These are phyloP conservation scores for Strigops habroptila DNA, from an alignment of 2,113 vertebrate genomes.

Conservation along the genomic window DNA sequence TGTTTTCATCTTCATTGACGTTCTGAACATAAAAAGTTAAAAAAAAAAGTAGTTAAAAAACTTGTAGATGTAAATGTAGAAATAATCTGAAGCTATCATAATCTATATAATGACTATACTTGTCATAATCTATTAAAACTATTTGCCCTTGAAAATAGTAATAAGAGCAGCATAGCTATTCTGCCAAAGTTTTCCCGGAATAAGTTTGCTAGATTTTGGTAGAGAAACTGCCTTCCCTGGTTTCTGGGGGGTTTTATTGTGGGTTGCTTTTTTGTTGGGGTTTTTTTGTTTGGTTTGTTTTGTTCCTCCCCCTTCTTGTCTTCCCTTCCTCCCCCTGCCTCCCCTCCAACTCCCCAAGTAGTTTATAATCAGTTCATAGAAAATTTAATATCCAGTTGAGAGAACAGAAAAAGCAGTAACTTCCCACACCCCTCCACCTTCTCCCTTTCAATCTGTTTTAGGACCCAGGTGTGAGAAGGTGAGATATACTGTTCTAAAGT, in stretches of 20 bases:
- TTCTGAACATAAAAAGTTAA: background rate
- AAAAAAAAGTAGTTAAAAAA: background rate
- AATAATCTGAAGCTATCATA: background rate
- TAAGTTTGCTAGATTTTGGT: background rate
- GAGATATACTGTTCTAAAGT: background rate
- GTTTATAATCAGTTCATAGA: background rate
- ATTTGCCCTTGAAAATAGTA: background rate
- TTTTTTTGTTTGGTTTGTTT: background rate
- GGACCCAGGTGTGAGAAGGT: background rate
- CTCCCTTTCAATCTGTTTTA: background rate
- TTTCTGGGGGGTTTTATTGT: background rate
- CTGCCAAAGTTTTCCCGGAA: background rate
- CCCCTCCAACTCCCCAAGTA: background rate
- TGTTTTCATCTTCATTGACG: background rate
- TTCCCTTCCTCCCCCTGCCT: background rate
- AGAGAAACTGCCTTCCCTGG: background rate
- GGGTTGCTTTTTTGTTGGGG: background rate
- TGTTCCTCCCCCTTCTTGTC: background rate
- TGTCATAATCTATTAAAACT: background rate
- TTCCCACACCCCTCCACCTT: background rate
- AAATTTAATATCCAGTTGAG: background rate
- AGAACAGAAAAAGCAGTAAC: background rate
- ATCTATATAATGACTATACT: background rate
- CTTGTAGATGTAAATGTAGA: background rate
- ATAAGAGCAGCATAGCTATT: background rate